Percentiles rank a stretch among this genome's conserved stretches.
Evolutionary conservation across 2,113 vertebrate genomes (phyloP).

Genomic region (Cinclus mexicanus): DNA sequence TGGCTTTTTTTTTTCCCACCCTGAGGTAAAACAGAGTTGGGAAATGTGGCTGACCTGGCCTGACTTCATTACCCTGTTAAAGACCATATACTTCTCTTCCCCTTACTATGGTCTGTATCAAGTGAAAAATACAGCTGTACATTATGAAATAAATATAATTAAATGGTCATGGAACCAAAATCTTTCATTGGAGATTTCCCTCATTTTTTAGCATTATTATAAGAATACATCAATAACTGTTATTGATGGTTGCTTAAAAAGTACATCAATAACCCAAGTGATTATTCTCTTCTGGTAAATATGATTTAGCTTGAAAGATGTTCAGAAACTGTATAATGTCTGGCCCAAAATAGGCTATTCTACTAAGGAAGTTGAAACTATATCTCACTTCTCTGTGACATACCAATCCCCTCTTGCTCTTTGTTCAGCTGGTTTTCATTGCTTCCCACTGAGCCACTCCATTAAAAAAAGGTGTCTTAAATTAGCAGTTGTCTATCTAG

Average conservation of each 20-base stretch:
- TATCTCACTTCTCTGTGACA: not conserved
- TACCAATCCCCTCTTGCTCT: not conserved
- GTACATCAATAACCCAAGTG: not conserved
- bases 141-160: not conserved
- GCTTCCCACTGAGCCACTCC: not conserved
- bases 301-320: not conserved
- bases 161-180: not conserved
- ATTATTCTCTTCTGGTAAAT: not conserved
- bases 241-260: not conserved
- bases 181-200: not conserved
- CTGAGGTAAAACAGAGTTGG: not conserved
- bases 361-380: not conserved
- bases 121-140: not conserved
- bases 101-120: not conserved
- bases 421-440: not conserved
- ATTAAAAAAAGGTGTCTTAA: not conserved
- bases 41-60: not conserved
- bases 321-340: not conserved
- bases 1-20: not conserved
- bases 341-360: not conserved
- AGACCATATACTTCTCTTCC: not conserved
- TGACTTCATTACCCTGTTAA: not conserved
- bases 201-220: not conserved
- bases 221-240: not conserved
- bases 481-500: not conserved